Evolutionary conservation across 2,113 vertebrate species (phyloP).

Genomic region (Butorides virescens): DNA sequence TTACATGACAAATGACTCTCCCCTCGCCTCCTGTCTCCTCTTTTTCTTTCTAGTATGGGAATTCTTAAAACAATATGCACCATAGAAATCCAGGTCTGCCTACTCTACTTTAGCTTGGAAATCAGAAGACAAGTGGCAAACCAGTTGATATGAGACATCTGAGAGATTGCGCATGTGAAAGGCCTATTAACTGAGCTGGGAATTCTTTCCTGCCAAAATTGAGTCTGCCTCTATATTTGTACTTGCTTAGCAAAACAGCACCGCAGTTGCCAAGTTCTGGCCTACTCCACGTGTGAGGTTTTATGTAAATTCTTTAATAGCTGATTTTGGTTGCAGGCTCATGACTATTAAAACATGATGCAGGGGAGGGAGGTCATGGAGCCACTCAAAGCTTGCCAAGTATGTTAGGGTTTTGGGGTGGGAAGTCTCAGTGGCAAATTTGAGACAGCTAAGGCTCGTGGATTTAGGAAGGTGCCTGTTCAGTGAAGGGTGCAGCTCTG

Average conservation of each 20-base stretch:
- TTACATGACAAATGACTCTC: background rate
- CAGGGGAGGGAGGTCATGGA: background rate
- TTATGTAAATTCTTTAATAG: conserved; percentile 55
- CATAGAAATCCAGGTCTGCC: background rate
- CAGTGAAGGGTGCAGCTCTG: background rate
- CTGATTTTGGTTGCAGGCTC: conserved; percentile 25
- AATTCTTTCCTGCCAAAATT: conserved; percentile 46
- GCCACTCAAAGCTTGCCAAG: background rate
- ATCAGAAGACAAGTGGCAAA: conserved; percentile 20
- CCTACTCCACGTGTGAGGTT: conserved; percentile 34
- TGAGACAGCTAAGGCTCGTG: rapidly evolving
- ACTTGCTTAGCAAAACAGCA: conserved; percentile 39
- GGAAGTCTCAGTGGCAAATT: background rate
- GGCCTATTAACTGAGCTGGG: background rate
- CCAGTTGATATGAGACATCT: conserved; percentile 12
- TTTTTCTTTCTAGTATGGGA: background rate
- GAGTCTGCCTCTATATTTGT: conserved; percentile 34
- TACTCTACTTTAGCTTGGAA: background rate
- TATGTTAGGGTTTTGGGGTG: background rate
- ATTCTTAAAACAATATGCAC: background rate
- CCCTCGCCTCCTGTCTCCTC: background rate
- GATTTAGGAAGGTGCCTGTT: background rate
- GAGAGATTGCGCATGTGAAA: background rate
- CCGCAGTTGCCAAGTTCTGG: conserved; percentile 20
- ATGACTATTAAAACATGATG: background rate